These are phyloP conservation scores for Xenopus tropicalis DNA, from an alignment of 2,113 vertebrate species.

Conservation along the genomic window DNA sequence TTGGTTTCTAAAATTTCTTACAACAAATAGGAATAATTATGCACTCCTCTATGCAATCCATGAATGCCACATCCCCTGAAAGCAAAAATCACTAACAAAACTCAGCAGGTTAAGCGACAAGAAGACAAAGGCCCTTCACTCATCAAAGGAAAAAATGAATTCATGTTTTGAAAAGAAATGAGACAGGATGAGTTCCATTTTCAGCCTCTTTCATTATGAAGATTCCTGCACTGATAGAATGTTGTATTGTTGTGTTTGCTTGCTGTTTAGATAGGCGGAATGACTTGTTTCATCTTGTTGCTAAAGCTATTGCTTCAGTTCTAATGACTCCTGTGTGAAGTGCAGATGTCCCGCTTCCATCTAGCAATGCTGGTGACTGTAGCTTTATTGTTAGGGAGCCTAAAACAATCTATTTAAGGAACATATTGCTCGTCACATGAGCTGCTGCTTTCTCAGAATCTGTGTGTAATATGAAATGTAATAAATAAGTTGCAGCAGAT, in stretches of 20 bases:
- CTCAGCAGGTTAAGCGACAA: too few relatives aligned
- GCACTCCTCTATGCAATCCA: too few relatives aligned
- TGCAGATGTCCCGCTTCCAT: not conserved
- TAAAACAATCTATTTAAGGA: constrained; percentile 6
- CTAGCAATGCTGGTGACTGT: not conserved
- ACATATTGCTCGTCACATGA: not conserved
- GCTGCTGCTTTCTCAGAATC: too few relatives aligned
- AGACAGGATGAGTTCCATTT: not conserved
- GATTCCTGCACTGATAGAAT: constrained; percentile 3
- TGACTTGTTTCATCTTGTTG: constrained; percentile 4
- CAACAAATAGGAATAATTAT: too few relatives aligned
- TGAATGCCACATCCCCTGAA: too few relatives aligned
- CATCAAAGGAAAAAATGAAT: not conserved
- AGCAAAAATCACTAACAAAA: too few relatives aligned
- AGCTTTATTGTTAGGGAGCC: constrained; percentile 1
- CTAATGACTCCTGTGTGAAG: constrained; percentile 14
- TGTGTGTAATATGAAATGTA: too few relatives aligned
- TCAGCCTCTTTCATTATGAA: not conserved
- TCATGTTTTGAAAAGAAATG: not conserved
- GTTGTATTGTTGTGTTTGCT: constrained; percentile 11
- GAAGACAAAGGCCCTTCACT: not conserved
- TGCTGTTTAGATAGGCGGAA: not conserved
- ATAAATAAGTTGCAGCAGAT: too few relatives aligned
- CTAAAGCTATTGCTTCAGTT: constrained; percentile 10
- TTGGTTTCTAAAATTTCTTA: too few relatives aligned